Evolutionary conservation across 2,888 invertebrate genomes (phyloP), one percentile per base, ranked within the genome.

Genomic region (Glaucopsyche alexis): DNA sequence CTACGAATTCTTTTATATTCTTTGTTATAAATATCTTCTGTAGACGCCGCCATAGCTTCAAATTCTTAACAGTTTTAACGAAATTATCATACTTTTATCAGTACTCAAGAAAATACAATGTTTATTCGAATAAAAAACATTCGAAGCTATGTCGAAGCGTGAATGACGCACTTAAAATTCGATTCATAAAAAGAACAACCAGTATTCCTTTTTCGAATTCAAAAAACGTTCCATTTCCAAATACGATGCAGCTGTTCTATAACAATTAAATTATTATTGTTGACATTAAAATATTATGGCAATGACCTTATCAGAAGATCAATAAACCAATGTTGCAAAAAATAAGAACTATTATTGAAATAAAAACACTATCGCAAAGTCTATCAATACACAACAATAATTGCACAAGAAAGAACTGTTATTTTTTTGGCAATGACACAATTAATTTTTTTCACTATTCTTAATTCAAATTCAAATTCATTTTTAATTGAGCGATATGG

Each of bases 1-100:
- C 95, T 93, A 77, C 95, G 90, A 77, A 96, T 84, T 81, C 96
- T 93, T 75, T 93, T 94, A 79, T 96, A 96, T 83, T 96, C 96
- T 79, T 94, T 94, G 16, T 94, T 94, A 84, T 96, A 96, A 77
- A 81, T 86, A 29, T 90, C 92, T 2, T 93, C 93, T 29, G 85
- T 83, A 11, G 74, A 74, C n/a, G 80, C 80, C 73, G 88, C 87
- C 89, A 89, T 89, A n/a, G 52, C n/a, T 49, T 42, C n/a, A 29
- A 40, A 19, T 71, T 71, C 11, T 42, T 16, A 40, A 6, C 14
- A 55, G 16, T 40, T 60, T 66, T 45, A 40, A 40, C 65, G 65
- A 65, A 65, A 66, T 42, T 16, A 52, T 52, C 52, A 52, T 52
- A 52, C 52, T 52, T 52, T 52, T 52, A 52, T 16, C 16, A 16